A percentile compares a stretch with the other conserved stretches of the same genome.
Conservation (phyloP, 1,140 invertebrate species). For the Maniola jurtina region DNA sequence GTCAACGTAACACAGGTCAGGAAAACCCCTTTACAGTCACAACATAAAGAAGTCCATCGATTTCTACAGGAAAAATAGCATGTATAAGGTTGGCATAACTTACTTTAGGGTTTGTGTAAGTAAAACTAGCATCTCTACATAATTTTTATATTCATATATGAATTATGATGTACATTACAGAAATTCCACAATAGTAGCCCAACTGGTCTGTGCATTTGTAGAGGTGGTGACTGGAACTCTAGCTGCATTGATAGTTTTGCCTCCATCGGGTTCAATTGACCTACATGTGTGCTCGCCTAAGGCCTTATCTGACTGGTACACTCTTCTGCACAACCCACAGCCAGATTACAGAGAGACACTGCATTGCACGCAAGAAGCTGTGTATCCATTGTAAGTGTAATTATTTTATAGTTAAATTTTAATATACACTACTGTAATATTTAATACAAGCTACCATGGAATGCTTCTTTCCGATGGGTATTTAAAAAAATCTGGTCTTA, state of each 20-base stretch:
- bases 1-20: too few species aligned
- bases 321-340: constrained; percentile 94
- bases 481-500: too few species aligned
- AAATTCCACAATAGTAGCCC: constrained; percentile 71
- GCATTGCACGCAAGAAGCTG: constrained; percentile 97
- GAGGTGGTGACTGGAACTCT: constrained; percentile 88
- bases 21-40: too few species aligned
- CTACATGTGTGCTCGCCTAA: constrained; percentile 88
- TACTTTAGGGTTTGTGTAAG: too few species aligned
- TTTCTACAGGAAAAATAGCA: too few species aligned
- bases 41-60: too few species aligned
- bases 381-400: constrained; percentile 94
- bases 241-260: constrained; percentile 86
- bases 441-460: not conserved
- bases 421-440: not conserved
- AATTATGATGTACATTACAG: constrained; percentile 42
- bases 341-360: constrained; percentile 93
- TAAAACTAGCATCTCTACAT: too few species aligned
- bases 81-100: too few species aligned
- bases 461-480: too few species aligned
- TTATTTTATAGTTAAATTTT: too few species aligned
- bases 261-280: constrained; percentile 87
- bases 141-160: not conserved
- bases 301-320: constrained; percentile 96
- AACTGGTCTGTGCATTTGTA: constrained; percentile 88